phyloP scores from a whole-genome alignment of 2,113 vertebrate genomes.

The Megalops atlanticus region DNA sequence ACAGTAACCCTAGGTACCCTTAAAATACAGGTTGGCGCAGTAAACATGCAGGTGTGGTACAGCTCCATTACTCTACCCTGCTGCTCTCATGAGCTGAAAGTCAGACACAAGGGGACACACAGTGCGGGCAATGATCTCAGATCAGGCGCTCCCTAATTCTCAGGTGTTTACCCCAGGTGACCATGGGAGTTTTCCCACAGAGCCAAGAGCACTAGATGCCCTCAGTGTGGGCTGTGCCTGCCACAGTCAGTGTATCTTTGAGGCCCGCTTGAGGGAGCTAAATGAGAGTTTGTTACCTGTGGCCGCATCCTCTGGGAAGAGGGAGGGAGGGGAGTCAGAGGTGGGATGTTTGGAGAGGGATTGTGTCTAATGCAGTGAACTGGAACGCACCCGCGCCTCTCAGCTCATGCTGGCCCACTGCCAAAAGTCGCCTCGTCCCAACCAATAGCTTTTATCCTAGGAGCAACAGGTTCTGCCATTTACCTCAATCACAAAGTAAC shows the following conservation, averaged over 20 bases:
- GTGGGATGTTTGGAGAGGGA: constrained; percentile 15
- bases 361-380: constrained; percentile 22
- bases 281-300: constrained; percentile 25
- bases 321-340: neutral
- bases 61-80: neutral
- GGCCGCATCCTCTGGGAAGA: neutral
- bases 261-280: constrained; percentile 28
- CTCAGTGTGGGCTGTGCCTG: neutral
- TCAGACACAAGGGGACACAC: neutral
- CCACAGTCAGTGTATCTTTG: constrained; percentile 5
- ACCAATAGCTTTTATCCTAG: neutral
- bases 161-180: neutral
- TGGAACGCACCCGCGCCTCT: neutral
- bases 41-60: neutral
- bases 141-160: constrained; percentile 8
- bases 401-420: neutral
- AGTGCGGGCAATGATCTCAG: neutral
- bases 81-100: neutral
- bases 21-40: too few species aligned
- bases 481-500: too few species aligned
- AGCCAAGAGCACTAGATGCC: neutral
- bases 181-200: neutral
- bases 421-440: neutral
- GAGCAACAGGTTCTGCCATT: neutral
- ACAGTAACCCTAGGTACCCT: too few species aligned